phyloP scores from a whole-genome alignment of 2,113 vertebrate species.

The Psettodes erumei region DNA sequence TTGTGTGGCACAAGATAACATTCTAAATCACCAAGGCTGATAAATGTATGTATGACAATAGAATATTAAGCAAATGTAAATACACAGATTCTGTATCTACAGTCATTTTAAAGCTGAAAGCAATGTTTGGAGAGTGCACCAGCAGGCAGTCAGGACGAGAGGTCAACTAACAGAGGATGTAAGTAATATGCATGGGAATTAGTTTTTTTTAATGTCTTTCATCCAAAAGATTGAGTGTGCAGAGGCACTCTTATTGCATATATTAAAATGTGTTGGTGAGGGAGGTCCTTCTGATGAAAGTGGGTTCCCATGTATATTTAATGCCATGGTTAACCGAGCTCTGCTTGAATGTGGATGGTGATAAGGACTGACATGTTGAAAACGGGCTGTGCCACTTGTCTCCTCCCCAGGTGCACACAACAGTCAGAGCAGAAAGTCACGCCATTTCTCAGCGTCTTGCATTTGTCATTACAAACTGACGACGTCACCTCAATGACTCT shows the following conservation, averaged over 20 bases:
- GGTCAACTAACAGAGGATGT: conserved; percentile 39
- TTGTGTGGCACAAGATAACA: conserved; percentile 25
- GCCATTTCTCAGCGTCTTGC: conserved; percentile 40
- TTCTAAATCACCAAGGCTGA: conserved; percentile 45
- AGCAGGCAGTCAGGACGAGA: background rate
- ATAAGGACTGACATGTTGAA: conserved; percentile 78
- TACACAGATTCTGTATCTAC: conserved; percentile 1
- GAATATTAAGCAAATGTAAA: conserved; percentile 39
- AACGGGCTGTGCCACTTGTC: conserved; percentile 70
- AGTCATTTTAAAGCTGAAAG: conserved; percentile 19
- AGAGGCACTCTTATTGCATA: conserved; percentile 60
- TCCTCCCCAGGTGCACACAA: conserved; percentile 69
- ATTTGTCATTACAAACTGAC: conserved; percentile 61
- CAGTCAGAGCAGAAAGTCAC: conserved; percentile 48
- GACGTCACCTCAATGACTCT: conserved; percentile 21
- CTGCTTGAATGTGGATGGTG: conserved; percentile 76
- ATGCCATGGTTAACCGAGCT: conserved; percentile 74
- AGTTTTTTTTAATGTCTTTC: conserved; percentile 43
- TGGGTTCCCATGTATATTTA: conserved; percentile 83
- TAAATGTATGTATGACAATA: conserved; percentile 47
- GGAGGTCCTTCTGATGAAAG: conserved; percentile 76
- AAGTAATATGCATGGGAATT: conserved; percentile 29
- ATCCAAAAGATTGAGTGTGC: conserved; percentile 44
- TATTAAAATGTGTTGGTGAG: conserved; percentile 63
- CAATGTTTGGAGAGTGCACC: conserved; percentile 16